Evolutionary conservation across 1,140 invertebrate species (phyloP), one percentile per base, ranked within the genome.

Genomic region (Hyposmocoma kahamanoa): DNA sequence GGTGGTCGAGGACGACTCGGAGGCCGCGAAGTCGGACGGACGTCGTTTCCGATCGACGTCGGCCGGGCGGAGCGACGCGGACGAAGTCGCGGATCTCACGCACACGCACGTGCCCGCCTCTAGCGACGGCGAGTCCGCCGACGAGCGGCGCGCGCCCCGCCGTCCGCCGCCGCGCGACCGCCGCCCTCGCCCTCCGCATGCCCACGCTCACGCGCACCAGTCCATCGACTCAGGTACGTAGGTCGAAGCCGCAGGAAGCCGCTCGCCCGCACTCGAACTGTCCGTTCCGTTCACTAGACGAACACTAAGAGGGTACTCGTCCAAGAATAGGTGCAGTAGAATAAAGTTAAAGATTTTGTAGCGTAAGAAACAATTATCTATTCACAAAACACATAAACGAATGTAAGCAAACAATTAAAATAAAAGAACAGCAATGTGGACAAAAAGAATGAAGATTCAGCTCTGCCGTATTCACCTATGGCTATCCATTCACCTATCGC

Each of bases 151-250:
- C 42, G 39, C 43, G 39, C 10, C 17, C 47, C 41, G 36, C 24
- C 34, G 34, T 20, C 13, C 21, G 3, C 21, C 26, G 18, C 15
- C 2, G 18, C 17, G 30, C 32, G 18, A 24, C 52, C 38, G 22
- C 45, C 28, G 32, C 13, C 30, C 39, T 9, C 41, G 53, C 3
- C 39, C 39, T 21, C 36, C 38, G 22, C 47, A 21, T 36, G 47
- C 28, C 34, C 36, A 20, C 42, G 20, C 26, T 18, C 24, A 8
- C 42, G 42, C 42, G n/a, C n/a, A n/a, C n/a, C n/a, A n/a, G n/a
- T n/a, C n/a, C n/a, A n/a, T n/a, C n/a, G n/a, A n/a, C n/a, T n/a
- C n/a, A n/a, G n/a, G n/a, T n/a, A n/a, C n/a, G n/a, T n/a, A n/a
- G n/a, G n/a, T n/a, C n/a, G n/a, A n/a, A n/a, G n/a, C n/a, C n/a